Conservation (phyloP, 1,140 invertebrate species). For the Luehdorfia chinensis region DNA sequence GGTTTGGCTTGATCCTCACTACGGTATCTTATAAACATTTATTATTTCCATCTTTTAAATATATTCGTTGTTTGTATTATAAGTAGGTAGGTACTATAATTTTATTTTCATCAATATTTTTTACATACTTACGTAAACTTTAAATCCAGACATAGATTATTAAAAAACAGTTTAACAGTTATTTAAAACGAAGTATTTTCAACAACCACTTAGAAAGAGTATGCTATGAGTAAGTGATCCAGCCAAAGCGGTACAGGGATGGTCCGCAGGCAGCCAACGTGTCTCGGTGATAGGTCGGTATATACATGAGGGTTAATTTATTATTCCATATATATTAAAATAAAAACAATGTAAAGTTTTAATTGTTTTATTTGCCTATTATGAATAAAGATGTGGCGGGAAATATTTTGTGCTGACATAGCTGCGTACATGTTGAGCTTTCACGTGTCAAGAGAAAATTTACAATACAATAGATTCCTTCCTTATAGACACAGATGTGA, state of each 20-base stretch:
- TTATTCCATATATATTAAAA: constrained; percentile 72
- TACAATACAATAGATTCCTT: no score
- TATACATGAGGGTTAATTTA: constrained; percentile 63
- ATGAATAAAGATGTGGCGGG: no score
- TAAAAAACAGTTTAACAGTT: no score
- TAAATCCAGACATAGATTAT: no score
- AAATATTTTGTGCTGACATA: no score
- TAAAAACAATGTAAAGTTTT: constrained; percentile 68
- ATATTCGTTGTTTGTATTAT: background rate
- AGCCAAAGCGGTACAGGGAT: constrained; percentile 49
- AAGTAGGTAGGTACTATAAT: constrained; percentile 1
- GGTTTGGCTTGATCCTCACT: constrained; percentile 13
- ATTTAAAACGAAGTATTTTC: no score
- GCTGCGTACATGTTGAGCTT: no score
- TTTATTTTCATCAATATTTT: no score
- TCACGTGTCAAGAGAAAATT: no score
- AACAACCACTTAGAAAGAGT: constrained; percentile 10
- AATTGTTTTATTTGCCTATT: constrained; percentile 41
- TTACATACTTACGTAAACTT: no score
- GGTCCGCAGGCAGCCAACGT: constrained; percentile 50
- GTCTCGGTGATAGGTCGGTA: constrained; percentile 64
- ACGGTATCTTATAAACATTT: constrained; percentile 6
- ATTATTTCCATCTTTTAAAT: background rate
- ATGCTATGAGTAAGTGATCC: constrained; percentile 16
- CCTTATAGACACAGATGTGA: no score